These are phyloP conservation scores for Accipiter cooperii DNA, from an alignment of 2,113 vertebrate genomes.

Conservation along the genomic window DNA sequence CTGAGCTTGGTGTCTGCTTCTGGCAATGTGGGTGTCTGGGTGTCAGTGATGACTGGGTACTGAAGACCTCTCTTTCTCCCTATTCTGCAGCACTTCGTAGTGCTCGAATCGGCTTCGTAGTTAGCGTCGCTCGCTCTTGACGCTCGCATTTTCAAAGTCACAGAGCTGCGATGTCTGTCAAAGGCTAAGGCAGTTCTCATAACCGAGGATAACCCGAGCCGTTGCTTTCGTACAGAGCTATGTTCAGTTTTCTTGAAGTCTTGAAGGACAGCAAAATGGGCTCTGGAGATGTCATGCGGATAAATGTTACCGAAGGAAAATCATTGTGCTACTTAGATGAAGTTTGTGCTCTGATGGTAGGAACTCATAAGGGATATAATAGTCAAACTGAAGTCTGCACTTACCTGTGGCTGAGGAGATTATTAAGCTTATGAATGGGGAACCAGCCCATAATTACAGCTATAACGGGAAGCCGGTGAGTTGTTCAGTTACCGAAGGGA, in stretches of 20 bases:
- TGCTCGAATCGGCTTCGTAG: rapidly evolving
- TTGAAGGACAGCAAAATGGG: background rate
- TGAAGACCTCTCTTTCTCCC: background rate
- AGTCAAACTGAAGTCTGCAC: background rate
- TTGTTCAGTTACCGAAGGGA: background rate
- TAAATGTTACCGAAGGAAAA: background rate
- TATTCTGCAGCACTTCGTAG: background rate
- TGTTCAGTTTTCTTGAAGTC: background rate
- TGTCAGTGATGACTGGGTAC: rapidly evolving
- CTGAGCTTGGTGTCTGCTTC: background rate
- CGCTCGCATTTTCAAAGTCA: background rate
- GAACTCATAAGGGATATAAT: background rate
- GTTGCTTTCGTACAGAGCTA: rapidly evolving
- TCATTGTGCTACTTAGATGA: background rate
- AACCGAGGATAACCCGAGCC: background rate
- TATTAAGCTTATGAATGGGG: background rate
- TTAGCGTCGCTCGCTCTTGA: background rate
- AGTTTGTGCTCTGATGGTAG: background rate
- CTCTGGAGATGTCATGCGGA: background rate
- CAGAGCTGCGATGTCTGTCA: background rate
- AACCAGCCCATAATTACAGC: background rate
- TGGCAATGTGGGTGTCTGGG: too few relatives aligned
- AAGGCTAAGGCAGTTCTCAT: background rate
- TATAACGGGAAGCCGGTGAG: background rate
- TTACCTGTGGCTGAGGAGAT: background rate